Conservation (phyloP, 2,797 vertebrate genomes). For the Microctenopoma stevenorrisi region DNA sequence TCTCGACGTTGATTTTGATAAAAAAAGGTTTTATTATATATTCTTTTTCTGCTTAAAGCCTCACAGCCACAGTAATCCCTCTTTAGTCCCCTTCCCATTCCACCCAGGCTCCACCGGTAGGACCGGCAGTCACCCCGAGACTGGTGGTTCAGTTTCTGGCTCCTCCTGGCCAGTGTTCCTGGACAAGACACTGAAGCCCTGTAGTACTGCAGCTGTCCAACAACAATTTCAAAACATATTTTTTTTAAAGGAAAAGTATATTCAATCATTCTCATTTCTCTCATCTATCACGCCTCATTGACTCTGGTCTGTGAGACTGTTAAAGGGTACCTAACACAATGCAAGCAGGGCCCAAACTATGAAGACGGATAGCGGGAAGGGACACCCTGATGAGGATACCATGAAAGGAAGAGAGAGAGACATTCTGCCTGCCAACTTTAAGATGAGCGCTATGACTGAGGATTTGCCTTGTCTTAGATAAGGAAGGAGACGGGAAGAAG, state of each 20-base stretch:
- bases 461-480: conserved; percentile 59
- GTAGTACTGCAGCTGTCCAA: too few species aligned
- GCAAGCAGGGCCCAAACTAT: conserved; percentile 21
- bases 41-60: too few species aligned
- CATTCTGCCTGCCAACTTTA: conserved; percentile 37
- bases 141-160: too few species aligned
- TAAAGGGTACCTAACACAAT: conserved; percentile 12
- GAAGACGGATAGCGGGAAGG: conserved; percentile 6
- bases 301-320: conserved; percentile 9
- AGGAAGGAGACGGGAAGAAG: conserved; percentile 27
- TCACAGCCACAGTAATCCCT: too few species aligned
- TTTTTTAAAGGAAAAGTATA: conserved; percentile 5
- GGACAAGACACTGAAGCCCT: too few species aligned
- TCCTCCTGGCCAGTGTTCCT: too few species aligned
- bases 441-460: conserved; percentile 52
- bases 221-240: too few species aligned
- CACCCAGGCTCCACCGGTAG: too few species aligned
- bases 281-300: background rate
- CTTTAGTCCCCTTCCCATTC: too few species aligned
- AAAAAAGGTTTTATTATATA: background rate
- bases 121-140: too few species aligned
- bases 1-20: background rate
- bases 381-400: conserved; percentile 16
- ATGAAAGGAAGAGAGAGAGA: conserved; percentile 34
- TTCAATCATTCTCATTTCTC: conserved; percentile 7